Conservation (phyloP, 2,113 vertebrate genomes). For the Sitta europaea region DNA sequence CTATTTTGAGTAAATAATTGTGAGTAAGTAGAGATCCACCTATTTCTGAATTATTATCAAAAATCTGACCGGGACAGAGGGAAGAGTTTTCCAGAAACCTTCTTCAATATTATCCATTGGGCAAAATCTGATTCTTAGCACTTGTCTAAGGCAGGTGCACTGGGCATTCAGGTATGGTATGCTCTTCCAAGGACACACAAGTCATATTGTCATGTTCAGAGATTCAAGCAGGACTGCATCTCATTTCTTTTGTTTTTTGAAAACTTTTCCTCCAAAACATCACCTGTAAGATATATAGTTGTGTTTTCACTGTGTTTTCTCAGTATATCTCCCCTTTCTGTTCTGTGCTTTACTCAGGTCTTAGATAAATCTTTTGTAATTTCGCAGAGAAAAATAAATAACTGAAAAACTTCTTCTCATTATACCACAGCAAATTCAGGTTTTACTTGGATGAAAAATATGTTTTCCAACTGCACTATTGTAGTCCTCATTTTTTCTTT, state of each 20-base stretch:
- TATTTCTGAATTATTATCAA: background rate
- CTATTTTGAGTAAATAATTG: background rate
- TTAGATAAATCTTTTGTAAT: background rate
- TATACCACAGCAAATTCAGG: background rate
- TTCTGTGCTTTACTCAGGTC: background rate
- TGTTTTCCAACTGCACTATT: background rate
- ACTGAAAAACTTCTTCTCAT: background rate
- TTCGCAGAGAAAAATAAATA: background rate
- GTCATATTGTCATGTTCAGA: background rate
- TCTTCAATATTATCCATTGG: background rate
- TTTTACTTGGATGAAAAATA: background rate
- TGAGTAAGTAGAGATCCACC: background rate
- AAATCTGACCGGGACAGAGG: background rate
- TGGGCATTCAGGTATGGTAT: background rate
- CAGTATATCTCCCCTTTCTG: background rate
- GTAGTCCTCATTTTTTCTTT: background rate
- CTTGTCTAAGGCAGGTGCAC: background rate
- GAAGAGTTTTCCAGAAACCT: background rate
- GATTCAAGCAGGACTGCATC: background rate
- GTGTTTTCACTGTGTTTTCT: too few relatives aligned
- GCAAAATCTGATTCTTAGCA: background rate
- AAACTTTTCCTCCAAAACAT: background rate
- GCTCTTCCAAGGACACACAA: background rate
- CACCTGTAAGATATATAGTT: background rate
- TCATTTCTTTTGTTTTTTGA: background rate